These are phyloP conservation scores for Paelopatides confundens DNA, from an alignment of 53 echinoderm and acorn worm species.

Conservation along the genomic window DNA sequence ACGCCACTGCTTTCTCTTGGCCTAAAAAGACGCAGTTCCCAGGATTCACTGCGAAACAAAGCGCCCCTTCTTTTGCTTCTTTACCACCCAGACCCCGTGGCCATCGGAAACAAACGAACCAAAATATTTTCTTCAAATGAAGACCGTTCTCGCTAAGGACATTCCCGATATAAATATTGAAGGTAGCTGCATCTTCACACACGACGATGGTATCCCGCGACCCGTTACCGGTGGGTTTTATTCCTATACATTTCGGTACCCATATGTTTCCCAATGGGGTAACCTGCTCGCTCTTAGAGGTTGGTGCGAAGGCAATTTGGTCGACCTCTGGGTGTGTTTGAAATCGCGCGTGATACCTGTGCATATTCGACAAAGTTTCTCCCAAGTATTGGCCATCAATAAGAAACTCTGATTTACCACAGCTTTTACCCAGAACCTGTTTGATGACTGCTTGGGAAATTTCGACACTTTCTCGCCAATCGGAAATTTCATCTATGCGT, in stretches of 20 bases:
- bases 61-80: background rate
- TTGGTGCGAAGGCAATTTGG: conserved; percentile 20
- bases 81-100: background rate
- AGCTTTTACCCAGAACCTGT: conserved; percentile 6
- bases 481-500: conserved; percentile 27
- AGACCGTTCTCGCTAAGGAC: conserved; percentile 27
- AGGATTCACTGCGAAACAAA: conserved; percentile 36
- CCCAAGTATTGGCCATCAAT: conserved; percentile 4
- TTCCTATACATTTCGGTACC: conserved; percentile 25
- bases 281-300: background rate
- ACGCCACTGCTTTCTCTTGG: conserved; percentile 24
- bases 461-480: conserved; percentile 16
- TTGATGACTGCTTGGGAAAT: conserved; percentile 23
- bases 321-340: background rate
- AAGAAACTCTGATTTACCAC: conserved; percentile 26
- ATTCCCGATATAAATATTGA: conserved; percentile 41
- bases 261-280: conserved; percentile 17
- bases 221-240: conserved; percentile 9
- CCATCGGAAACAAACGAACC: conserved; percentile 17
- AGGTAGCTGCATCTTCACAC: conserved; percentile 14
- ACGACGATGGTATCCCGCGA: conserved; percentile 17
- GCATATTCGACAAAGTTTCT: conserved; percentile 34
- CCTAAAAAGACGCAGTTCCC: conserved; percentile 30
- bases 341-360: conserved; percentile 14
- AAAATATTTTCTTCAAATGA: conserved; percentile 11